These are phyloP conservation scores for Diplogasteroides magnus DNA, from an alignment of 1,140 invertebrate genomes.

Conservation along the genomic window DNA sequence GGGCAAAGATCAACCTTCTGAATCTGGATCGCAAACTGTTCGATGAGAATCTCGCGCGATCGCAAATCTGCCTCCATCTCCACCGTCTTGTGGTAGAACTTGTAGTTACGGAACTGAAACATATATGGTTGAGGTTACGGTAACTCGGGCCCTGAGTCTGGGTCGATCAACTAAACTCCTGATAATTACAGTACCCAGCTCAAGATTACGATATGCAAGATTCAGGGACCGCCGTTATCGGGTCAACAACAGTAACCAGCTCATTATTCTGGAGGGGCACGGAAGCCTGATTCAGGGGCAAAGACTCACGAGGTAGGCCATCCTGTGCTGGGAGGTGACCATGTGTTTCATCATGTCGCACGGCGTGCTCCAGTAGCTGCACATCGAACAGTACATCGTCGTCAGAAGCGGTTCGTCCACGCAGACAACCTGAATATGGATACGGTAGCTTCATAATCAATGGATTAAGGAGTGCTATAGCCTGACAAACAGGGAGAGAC, in stretches of 20 bases:
- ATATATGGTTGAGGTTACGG: not conserved
- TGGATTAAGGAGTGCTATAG: too few species aligned
- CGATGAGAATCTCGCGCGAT: not conserved
- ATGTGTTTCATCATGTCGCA: slow-evolving; percentile 9
- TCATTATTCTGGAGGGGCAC: too few species aligned
- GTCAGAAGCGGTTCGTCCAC: slow-evolving; percentile 8
- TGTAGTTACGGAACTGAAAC: not conserved
- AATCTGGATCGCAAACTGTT: not conserved
- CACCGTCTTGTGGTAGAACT: not conserved
- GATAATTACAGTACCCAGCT: too few species aligned
- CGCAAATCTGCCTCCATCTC: not conserved
- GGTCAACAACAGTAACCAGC: too few species aligned
- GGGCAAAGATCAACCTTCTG: not conserved
- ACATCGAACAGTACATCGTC: slow-evolving; percentile 16
- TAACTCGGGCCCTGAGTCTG: too few species aligned
- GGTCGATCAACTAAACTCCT: too few species aligned
- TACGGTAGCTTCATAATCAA: too few species aligned
- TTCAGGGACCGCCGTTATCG: too few species aligned
- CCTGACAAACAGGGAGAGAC: too few species aligned
- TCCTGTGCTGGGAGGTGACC: not conserved
- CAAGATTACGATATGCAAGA: too few species aligned
- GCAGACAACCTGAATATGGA: slow-evolving; percentile 11
- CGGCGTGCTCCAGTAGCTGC: slow-evolving; percentile 11
- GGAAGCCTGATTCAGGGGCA: not conserved
- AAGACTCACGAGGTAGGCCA: slow-evolving; percentile 11